Base-by-base conservation (phyloP, 2,888 invertebrate genomes). In the Nowickia ferox region DNA sequence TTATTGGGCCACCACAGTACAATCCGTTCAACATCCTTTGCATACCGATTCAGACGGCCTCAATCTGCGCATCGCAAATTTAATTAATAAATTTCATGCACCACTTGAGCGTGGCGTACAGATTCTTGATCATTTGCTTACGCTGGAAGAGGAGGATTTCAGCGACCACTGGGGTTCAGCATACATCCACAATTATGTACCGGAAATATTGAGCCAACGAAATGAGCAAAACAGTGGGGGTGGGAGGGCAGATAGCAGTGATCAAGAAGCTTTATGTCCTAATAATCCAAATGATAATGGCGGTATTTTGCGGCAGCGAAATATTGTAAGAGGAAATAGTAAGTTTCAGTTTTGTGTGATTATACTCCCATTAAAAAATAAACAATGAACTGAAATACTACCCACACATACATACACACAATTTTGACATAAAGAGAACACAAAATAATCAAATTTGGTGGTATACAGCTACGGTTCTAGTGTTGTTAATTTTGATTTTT, bases 91-190 rank as follows among this genome's bases (percentile, higher is more conserved):
- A 89, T 91, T 93, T 88, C 92, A 93, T 89, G 92, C 90, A 86
- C 93, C 93, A 86, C 90, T 93, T 87, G 93, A 93, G 80, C 91
- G 93, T 83, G 93, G 93, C 83, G 93, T 93, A 78, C 93, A 93
- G 88, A 95, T 96, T 89, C 94, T 96, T 90, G 96, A 96, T 92
- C 95, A 95, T 90, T 93, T 96, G 66, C 94, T 96, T 89, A 95
- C 95, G 78, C 92, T 94, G 89, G 93, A 93, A 84, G 93, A 93
- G 84, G 93, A 93, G 69, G 93, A 93, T 83, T 93, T 92, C 81
- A 89, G 88, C 85, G 91, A 92, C 79, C 91, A 92, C 85, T 92
- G 91, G 92, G 92, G 92, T 84, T 91, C 90, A 87, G 91, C 91
- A 51, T 91, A 92, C 87, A 89, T 89, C 69, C 93, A 92, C 87